phyloP scores from a whole-genome alignment of 2,888 invertebrate species.

The Alloscopus bannaensis region DNA sequence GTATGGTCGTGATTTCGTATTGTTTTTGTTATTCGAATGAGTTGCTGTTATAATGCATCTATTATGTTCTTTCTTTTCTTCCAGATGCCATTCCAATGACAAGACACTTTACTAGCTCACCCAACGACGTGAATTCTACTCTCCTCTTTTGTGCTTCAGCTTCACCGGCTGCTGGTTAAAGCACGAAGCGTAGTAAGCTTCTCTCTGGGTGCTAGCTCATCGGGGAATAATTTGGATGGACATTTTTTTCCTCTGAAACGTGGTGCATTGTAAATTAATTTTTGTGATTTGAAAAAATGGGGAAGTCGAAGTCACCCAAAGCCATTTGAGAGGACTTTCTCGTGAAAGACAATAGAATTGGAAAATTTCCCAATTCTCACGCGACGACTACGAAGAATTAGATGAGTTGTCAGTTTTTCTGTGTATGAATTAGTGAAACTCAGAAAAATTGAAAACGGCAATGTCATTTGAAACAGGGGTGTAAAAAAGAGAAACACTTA shows the following conservation, averaged over 20 bases:
- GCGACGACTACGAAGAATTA: too few species aligned
- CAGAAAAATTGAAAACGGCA: too few species aligned
- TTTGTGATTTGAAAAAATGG: background rate
- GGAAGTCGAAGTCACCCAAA: background rate
- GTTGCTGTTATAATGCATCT: constrained; percentile 10
- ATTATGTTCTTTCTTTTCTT: constrained; percentile 18
- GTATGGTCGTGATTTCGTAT: background rate
- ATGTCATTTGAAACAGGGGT: too few species aligned
- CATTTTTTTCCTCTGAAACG: too few species aligned
- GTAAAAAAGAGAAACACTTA: too few species aligned
- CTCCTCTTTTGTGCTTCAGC: constrained; percentile 19
- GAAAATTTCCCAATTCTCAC: too few species aligned
- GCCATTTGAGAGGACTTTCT: background rate
- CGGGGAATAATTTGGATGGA: constrained; percentile 29
- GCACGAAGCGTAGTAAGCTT: background rate
- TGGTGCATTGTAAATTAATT: too few species aligned
- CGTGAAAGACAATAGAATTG: constrained; percentile 1
- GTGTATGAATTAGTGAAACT: too few species aligned
- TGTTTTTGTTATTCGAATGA: constrained; percentile 1
- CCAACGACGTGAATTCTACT: constrained; percentile 9
- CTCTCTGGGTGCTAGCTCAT: constrained; percentile 21
- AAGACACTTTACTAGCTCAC: constrained; percentile 43
- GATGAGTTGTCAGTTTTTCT: too few species aligned
- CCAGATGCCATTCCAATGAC: constrained; percentile 50
- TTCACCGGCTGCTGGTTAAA: constrained; percentile 23